A percentile compares a stretch with the other conserved stretches of the same genome.
Evolutionary conservation across 2,797 vertebrate genomes (phyloP).

Genomic region (Acipenser ruthenus): DNA sequence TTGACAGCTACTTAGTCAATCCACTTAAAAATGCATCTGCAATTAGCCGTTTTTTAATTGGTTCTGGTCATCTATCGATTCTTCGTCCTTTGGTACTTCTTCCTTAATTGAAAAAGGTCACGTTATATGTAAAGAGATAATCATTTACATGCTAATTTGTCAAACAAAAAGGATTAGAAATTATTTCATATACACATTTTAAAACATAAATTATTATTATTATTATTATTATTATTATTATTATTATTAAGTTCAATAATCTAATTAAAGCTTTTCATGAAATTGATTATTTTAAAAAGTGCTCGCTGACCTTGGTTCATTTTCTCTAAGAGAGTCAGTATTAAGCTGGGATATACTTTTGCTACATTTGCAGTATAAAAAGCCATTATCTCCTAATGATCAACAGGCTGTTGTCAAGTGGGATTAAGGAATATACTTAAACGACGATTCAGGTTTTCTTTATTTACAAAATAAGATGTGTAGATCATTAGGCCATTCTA

Average conservation of each 20-base stretch:
- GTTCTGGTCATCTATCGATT: conserved; percentile 53
- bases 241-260: conserved; percentile 39
- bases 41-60: conserved; percentile 55
- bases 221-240: conserved; percentile 16
- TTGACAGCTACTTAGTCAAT: conserved; percentile 52
- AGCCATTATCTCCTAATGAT: conserved; percentile 14
- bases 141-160: conserved; percentile 30
- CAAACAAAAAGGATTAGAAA: conserved; percentile 31
- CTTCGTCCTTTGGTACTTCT: conserved; percentile 39
- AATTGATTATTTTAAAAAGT: conserved; percentile 35
- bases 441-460: no score
- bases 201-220: conserved; percentile 33
- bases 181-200: conserved; percentile 30
- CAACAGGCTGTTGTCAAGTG: conserved; percentile 9
- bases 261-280: conserved; percentile 38
- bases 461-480: no score
- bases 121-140: conserved; percentile 42
- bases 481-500: no score
- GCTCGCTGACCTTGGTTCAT: conserved; percentile 15
- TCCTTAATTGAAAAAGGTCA: conserved; percentile 48
- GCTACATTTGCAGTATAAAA: conserved; percentile 3
- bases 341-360: conserved; percentile 7
- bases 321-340: conserved; percentile 7
- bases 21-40: conserved; percentile 58
- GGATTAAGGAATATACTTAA: no score